Evolutionary conservation across 2,797 vertebrate genomes (phyloP), one percentile per base, ranked within the genome.

Genomic region (Syngnathus rostellatus): DNA sequence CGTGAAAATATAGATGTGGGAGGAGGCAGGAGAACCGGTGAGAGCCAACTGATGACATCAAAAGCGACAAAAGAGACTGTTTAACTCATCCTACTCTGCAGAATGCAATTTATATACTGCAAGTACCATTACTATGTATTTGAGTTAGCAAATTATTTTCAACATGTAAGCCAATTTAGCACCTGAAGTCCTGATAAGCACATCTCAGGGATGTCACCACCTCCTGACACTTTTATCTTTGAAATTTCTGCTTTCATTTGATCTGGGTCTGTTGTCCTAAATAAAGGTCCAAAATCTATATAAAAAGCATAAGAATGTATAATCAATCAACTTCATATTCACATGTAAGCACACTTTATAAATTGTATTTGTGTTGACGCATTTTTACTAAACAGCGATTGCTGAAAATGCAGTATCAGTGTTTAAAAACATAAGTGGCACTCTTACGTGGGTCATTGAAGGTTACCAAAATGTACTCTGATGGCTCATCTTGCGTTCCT

Each of bases 131-230:
- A 31, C 14, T 1, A 5, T 16, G 14, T 12, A 23, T 25, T 41
- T 62, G 4, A 31, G 31, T 31, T 41, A 8, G 11, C 19, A 14
- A 9, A 25, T 17, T 1, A 6, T 12, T 46, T 63, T 21, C 25
- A n/a, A 25, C 21, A 37, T 23, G 9, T 11, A 50, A 37, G 7
- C 16, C 17, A 9, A 11, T 51, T 23, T 23, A 46, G 3, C 85
- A 92, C 90, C 88, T 89, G 88, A 54, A 92, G 80, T 70, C 82
- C 90, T 67, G 89, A 91, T 0, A 92, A 73, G 50, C 89, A 90
- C 89, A 90, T 88, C 73, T 91, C 91, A 57, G 91, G 90, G 0
- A 0, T 0, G 69, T 92, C 90, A 1, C 62, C 86, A 5, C 91
- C 91, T 25, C 75, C 90, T 0, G 0, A 0, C 0, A 85, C 84